Evolutionary conservation across 1,140 invertebrate genomes (phyloP), one percentile per base, ranked within the genome.

Genomic region (Contarinia nasturtii): DNA sequence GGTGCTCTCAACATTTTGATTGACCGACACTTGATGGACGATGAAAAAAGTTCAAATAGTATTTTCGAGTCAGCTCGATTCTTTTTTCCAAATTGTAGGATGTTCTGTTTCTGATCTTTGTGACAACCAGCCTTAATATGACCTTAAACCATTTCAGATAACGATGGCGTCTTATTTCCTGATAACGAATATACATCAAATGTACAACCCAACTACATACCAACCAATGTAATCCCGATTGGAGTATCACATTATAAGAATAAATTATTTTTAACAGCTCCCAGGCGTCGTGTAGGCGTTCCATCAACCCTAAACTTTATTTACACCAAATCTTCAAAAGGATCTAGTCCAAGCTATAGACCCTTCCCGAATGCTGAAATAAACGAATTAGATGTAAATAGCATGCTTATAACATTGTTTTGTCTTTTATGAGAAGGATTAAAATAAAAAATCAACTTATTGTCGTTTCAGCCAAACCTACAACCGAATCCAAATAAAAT

Each of bases 181-280:
- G 27, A 27, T 27, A 27, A 27, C 27, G 27, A 27, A 27, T 27
- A 3, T 3, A n/a, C 4, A 22, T 7, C 43, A 17, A 21, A n/a
- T 4, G 18, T 7, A 40, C 3, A 15, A 14, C 12, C 7, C 37
- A 18, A 15, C 37, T 3, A 12, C 14, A 40, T 27, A 27, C 27
- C 3, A 27, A 5, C 27, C 27, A 27, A 3, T 5, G 27, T 27
- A 27, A 67, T 85, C 20, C 82, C 82, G 0, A 74, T 82, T 52
- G 82, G 82, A 1, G 59, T 77, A 0, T 78, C 75, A 37, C 67
- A 76, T 8, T 78, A 72, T 64, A 54, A 69, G 1, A 67, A 82
- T 45, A 76, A 74, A 52, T 57, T 85, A 7, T 83, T 86, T 54
- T 61, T 85, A 12, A 81, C 82, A 0, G 70, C 82, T 12, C 79